Base-by-base conservation (phyloP, 2,113 vertebrate genomes). In the Ciconia stormi region DNA sequence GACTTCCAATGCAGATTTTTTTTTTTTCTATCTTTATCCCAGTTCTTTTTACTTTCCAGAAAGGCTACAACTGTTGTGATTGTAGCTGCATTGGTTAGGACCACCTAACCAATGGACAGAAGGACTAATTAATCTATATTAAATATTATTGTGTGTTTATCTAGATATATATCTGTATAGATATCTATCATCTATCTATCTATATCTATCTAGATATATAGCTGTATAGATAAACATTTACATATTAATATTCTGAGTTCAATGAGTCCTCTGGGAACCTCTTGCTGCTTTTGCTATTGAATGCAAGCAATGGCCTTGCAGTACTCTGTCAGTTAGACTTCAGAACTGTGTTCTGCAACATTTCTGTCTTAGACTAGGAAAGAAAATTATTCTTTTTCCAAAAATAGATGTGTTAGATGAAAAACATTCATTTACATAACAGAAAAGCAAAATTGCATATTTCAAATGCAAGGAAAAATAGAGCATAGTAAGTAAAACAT, bases 401-500 rank as follows among this genome's bases (percentile, higher is more conserved):
- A 91, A 95, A 94, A 96, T 97, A 95, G 87, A 93, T 63, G 9
- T 70, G 71, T 94, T 84, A 80, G 81, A 94, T 96, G 83, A 94
- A 97, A 95, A 95, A 62, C 66, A 88, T 85, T 90, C 5, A 96
- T 97, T 96, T 97, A 59, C 96, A 96, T 96, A 95, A 86, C 67
- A 95, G 93, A 94, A 96, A 93, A 94, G 78, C 67, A 83, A 94
- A 96, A 94, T 58, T 85, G 62, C 67, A 7, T 94, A 95, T 93
- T 95, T 93, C 50, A 90, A 82, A 95, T 95, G 77, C 89, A 73
- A 90, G 50, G 76, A 86, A 96, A 96, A 93, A 93, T 71, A 89
- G 53, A 95, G 16, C 74, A 25, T 94, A 87, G 93, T 94, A 80
- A 95, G 93, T 95, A 82, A 95, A 96, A 72, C 82, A 93, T 86